Evolutionary conservation across 2,113 vertebrate genomes (phyloP).

Genomic region (Felis chaus): DNA sequence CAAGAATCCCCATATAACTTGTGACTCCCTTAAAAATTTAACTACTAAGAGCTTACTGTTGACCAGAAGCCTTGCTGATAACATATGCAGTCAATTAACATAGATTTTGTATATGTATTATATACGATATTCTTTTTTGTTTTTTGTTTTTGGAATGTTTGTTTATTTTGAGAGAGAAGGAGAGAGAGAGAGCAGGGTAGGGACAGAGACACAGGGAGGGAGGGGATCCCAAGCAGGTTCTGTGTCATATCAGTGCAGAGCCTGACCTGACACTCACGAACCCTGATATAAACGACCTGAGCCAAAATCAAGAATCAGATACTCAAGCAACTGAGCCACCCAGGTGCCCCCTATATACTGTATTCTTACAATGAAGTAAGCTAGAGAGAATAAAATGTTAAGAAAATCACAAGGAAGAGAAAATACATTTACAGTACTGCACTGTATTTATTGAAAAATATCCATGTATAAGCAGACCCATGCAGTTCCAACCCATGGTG

Average conservation of each 20-base stretch:
- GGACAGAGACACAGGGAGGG: no score
- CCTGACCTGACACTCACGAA: no score
- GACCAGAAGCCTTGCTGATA: background rate
- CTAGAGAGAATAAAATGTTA: background rate
- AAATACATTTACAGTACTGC: background rate
- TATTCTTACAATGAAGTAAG: background rate
- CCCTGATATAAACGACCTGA: no score
- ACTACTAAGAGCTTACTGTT: background rate
- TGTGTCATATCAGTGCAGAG: no score
- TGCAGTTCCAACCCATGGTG: background rate
- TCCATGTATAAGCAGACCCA: background rate
- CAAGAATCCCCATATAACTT: background rate
- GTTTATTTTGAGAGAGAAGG: no score
- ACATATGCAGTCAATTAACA: background rate
- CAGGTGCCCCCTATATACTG: no score
- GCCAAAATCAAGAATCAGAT: no score
- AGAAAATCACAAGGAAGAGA: background rate
- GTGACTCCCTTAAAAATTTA: background rate
- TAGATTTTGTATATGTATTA: background rate
- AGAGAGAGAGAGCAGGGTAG: no score
- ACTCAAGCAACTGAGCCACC: no score
- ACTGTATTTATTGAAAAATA: background rate
- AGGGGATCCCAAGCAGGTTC: no score
- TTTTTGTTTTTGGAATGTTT: no score
- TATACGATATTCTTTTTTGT: background rate